A percentile compares a stretch with the other conserved stretches of the same genome.
Evolutionary conservation across 1,140 invertebrate species (phyloP).

Genomic region (Lasioglossum baleicum): DNA sequence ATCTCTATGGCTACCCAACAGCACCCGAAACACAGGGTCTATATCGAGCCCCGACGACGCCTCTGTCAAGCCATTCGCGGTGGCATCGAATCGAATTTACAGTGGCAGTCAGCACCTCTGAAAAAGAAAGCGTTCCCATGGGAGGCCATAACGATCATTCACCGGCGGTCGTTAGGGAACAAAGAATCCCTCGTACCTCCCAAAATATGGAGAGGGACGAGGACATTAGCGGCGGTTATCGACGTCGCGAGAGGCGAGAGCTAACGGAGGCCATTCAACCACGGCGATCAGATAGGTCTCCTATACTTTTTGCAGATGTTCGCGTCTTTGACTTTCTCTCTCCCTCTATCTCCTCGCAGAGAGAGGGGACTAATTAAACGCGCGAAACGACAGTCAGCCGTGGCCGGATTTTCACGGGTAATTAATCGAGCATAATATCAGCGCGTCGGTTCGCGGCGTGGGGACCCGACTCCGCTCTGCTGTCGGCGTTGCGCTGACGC

Average conservation of each 20-base stretch:
- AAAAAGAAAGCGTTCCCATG: neutral
- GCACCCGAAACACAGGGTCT: too few species aligned
- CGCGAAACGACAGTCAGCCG: slow-evolving; percentile 16
- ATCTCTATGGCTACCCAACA: too few species aligned
- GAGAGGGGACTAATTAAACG: slow-evolving; percentile 32
- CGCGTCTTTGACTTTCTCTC: neutral
- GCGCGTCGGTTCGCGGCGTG: slow-evolving; percentile 17
- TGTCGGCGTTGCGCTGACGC: slow-evolving; percentile 24
- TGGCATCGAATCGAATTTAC: slow-evolving; percentile 5
- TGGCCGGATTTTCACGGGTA: slow-evolving; percentile 40
- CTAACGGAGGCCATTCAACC: neutral
- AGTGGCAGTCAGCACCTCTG: neutral
- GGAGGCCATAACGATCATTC: slow-evolving; percentile 18
- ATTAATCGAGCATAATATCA: slow-evolving; percentile 46
- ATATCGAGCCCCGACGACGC: too few species aligned
- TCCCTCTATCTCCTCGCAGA: too few species aligned
- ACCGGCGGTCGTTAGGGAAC: slow-evolving; percentile 34
- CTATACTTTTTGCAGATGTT: neutral
- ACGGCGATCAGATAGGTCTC: slow-evolving; percentile 1
- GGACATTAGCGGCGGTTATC: slow-evolving; percentile 36
- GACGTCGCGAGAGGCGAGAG: slow-evolving; percentile 12
- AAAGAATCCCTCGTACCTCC: slow-evolving; percentile 24
- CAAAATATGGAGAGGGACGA: neutral
- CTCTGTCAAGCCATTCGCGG: too few species aligned
- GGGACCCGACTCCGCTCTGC: neutral